Base-by-base conservation (phyloP, 2,888 invertebrate genomes). In the Zele albiditarsus region DNA sequence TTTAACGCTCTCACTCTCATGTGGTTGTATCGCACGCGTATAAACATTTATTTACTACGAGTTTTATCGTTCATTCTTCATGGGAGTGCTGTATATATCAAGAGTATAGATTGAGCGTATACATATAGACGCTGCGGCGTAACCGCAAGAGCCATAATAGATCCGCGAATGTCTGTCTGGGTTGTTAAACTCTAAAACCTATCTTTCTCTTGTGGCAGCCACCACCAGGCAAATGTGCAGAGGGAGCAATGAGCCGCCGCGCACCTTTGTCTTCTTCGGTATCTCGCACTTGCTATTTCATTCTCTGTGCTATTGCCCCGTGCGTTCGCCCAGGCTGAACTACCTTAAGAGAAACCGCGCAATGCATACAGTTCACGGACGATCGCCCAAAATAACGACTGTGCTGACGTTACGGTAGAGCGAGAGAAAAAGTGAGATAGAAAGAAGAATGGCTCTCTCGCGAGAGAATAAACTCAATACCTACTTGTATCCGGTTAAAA, bases 121-220 rank as follows among this genome's bases (percentile, higher is more conserved):
- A 53, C 53, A 20, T 23, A 53, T 20, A 53, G n/a, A 12, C 16
- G 10, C 14, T 42, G 46, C 20, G 46, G 75, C 78, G 78, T 78
- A 77, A 82, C 79, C 80, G 78, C 74, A 73, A 72, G 79, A 78
- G 77, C 74, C 76, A 82, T 81, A 82, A 83, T 83, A 81, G 80
- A 81, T 83, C 79, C 79, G 80, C 81, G 83, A 81, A 83, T 80
- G 73, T 77, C 79, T 79, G 82, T 79, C 82, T 78, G 82, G 66
- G 66, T 67, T 67, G 66, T 67, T 67, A 67, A 67, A 67, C 66
- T 67, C 49, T 46, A 46, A 46, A 49, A 25, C 66, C 46, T 49
- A 4, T 67, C 28, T 46, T 27, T 46, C 46, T 67, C 49, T 20
- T 53, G 53, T 10, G 20, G 20, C 23, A 53, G 53, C 53, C 10